phyloP scores from a whole-genome alignment of 2,113 vertebrate genomes.

The Pollachius pollachius region DNA sequence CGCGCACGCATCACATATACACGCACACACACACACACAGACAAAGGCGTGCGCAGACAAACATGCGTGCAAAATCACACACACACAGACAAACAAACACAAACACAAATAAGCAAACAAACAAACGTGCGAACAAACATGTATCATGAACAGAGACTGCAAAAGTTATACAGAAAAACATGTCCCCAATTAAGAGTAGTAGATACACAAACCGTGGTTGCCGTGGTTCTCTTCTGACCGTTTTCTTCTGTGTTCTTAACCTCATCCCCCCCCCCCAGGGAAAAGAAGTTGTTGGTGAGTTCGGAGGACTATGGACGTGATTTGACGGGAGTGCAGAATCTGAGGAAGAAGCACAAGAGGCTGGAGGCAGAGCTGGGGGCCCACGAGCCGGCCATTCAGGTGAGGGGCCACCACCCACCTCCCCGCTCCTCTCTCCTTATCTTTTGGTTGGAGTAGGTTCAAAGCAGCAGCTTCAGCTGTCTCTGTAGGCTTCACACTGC shows the following conservation, averaged over 20 bases:
- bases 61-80: neutral
- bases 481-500: too few relatives aligned
- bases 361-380: conserved; percentile 94
- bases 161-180: too few relatives aligned
- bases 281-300: conserved; percentile 95
- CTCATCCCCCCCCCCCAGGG: conserved; percentile 73
- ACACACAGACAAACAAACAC: neutral
- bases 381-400: conserved; percentile 95
- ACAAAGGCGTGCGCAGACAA: too few relatives aligned
- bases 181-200: too few relatives aligned
- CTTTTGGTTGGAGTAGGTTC: too few relatives aligned
- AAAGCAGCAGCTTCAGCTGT: too few relatives aligned
- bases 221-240: neutral
- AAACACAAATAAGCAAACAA: too few relatives aligned
- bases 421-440: neutral
- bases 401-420: conserved; percentile 36
- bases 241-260: neutral
- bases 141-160: too few relatives aligned
- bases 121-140: neutral
- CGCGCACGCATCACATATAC: neutral
- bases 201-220: neutral
- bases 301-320: conserved; percentile 98
- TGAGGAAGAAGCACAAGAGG: conserved; percentile 97
- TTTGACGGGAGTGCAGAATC: conserved; percentile 96
- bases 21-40: neutral